Percentiles rank a stretch among this genome's conserved stretches.
These are phyloP conservation scores for Elephantulus edwardii DNA, from an alignment of 2,113 vertebrate species.

Conservation along the genomic window DNA sequence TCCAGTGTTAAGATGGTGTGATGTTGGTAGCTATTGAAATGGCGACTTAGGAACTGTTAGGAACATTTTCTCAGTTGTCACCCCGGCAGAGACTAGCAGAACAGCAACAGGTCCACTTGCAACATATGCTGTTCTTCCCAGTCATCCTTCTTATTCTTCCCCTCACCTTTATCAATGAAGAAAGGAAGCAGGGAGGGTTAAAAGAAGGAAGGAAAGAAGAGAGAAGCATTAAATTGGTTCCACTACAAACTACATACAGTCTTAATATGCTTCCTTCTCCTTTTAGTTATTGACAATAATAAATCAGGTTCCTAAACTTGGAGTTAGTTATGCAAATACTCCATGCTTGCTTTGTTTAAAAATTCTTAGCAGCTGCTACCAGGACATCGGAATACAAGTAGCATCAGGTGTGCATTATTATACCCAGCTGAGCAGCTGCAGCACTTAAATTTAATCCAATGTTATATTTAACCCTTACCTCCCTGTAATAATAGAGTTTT, in stretches of 20 bases:
- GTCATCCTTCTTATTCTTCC: not conserved
- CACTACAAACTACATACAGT: not conserved
- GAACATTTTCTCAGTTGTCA: conserved; percentile 25
- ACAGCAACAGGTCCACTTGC: not conserved
- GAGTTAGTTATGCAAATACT: conserved; percentile 52
- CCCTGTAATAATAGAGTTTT: not conserved
- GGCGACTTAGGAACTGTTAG: not conserved
- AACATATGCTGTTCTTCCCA: not conserved
- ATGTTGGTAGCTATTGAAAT: not conserved
- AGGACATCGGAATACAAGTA: conserved; percentile 33
- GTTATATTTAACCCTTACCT: conserved; percentile 24
- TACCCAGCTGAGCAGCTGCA: conserved; percentile 59
- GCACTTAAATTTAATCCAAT: conserved; percentile 48
- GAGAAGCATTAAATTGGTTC: conserved; percentile 21
- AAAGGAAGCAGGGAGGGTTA: rapidly evolving
- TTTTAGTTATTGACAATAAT: conserved; percentile 56
- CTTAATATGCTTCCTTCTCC: not conserved
- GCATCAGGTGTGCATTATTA: conserved; percentile 57
- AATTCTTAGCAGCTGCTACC: conserved; percentile 60
- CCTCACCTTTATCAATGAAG: not conserved
- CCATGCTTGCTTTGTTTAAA: conserved; percentile 44
- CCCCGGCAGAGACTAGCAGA: conserved; percentile 8
- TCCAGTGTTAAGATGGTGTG: not conserved
- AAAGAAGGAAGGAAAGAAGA: not conserved
- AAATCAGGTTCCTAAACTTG: conserved; percentile 51